phyloP scores from a whole-genome alignment of 2,888 invertebrate genomes.

The Trissolcus japonicus region DNA sequence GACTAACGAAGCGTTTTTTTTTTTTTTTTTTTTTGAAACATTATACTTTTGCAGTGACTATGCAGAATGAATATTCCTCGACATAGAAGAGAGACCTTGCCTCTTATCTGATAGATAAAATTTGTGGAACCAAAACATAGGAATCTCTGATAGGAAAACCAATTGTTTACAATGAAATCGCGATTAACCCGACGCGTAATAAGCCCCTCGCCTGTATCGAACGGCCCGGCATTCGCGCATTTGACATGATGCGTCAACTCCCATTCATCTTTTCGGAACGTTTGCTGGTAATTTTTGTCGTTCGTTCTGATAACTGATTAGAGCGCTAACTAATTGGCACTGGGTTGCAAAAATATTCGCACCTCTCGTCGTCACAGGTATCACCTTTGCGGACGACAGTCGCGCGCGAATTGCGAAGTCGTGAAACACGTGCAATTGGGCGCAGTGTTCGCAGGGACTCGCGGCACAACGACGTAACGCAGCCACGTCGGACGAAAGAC shows the following conservation, averaged over 20 bases:
- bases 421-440: slow-evolving; percentile 30
- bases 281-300: no score
- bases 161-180: no score
- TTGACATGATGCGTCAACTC: slow-evolving; percentile 2
- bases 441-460: slow-evolving; percentile 14
- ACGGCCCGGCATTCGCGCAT: slow-evolving; percentile 5
- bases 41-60: no score
- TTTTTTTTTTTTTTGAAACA: no score
- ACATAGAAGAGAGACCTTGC: no score
- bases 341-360: neutral
- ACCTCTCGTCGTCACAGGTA: slow-evolving; percentile 11
- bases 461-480: slow-evolving; percentile 69
- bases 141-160: no score
- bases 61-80: no score
- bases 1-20: no score
- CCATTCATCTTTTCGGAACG: neutral
- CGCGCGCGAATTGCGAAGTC: slow-evolving; percentile 29
- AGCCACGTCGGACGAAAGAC: slow-evolving; percentile 78
- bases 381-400: neutral
- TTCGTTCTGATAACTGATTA: neutral
- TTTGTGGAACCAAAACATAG: no score
- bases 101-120: no score
- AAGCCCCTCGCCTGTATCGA: neutral
- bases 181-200: neutral
- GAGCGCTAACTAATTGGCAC: neutral